phyloP scores from a whole-genome alignment of 1,140 invertebrate genomes.

The Wiebesia pumilae region DNA sequence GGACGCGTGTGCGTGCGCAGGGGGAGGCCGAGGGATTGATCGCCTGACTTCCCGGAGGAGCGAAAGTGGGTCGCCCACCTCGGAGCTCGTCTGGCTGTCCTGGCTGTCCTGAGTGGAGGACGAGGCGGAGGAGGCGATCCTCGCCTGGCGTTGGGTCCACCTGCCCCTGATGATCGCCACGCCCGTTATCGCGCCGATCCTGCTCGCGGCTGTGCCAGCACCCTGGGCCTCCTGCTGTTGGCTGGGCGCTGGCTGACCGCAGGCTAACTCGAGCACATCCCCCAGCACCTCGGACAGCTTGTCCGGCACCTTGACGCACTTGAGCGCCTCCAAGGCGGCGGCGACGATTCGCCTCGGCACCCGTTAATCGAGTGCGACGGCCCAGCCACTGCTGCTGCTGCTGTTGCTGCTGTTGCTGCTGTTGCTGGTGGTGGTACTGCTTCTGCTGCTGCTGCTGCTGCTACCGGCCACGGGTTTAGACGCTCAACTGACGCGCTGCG shows the following conservation, averaged over 20 bases:
- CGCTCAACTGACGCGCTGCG: conserved; percentile 45
- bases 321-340: conserved; percentile 55
- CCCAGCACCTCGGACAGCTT: conserved; percentile 71
- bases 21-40: background rate
- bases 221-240: conserved; percentile 1
- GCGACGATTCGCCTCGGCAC: background rate
- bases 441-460: background rate
- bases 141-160: conserved; percentile 62
- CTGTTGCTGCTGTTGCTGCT: background rate
- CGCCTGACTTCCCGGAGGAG: background rate
- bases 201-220: conserved; percentile 47
- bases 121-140: background rate
- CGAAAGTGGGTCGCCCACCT: conserved; percentile 58
- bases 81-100: conserved; percentile 67
- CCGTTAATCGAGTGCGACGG: background rate
- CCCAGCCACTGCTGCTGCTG: background rate
- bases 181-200: conserved; percentile 67
- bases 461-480: conserved; percentile 21
- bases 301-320: conserved; percentile 70
- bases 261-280: conserved; percentile 71
- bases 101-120: conserved; percentile 49
- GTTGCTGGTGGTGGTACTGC: no score
- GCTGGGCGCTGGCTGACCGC: conserved; percentile 53
- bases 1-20: background rate
- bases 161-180: conserved; percentile 69